Evolutionary conservation across 1,140 invertebrate genomes (phyloP), one percentile per base, ranked within the genome.

Genomic region (Pantala flavescens): DNA sequence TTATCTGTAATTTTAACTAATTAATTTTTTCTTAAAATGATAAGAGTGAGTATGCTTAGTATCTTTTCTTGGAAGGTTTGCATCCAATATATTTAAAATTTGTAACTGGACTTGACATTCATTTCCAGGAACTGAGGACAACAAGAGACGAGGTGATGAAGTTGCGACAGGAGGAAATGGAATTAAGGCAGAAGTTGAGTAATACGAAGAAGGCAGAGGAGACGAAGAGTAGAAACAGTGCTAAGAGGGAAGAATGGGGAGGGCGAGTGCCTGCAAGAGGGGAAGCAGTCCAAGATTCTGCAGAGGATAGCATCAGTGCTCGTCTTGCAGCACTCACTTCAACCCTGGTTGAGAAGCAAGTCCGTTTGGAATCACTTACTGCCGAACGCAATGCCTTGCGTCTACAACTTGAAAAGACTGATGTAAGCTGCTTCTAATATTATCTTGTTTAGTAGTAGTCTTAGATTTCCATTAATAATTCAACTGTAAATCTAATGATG

Each of bases 311-410:
- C 12, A 12, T 14, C 49, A 63, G 49, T 63, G 49, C 14, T 19
- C 49, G 49, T 21, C 49, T 63, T 16, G 49, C 49, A 63, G 49
- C 49, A 16, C 49, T 94, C 14, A 94, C 92, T 0, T 90, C 93
- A 80, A 91, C 90, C 71, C 83, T 95, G 21, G 91, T 95, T 73
- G 85, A 90, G 75, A 94, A 94, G 79, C 93, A 95, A 81, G 89
- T 89, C 73, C 84, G 88, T 73, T 79, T 95, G 28, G 93, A 95
- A 81, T 85, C 87, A 24, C 83, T 93, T 21, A 92, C 90, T 36
- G 90, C 90, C 0, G 92, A 95, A 78, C 88, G 91, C 77, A 93
- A 93, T 84, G 92, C 92, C 14, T 83, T 94, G 24, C 82, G 87
- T 70, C 80, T 94, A 23, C 92, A 94, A 80, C 81, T 94, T 24